Evolutionary conservation across 2,113 vertebrate genomes (phyloP).

Genomic region (Caranx melampygus): DNA sequence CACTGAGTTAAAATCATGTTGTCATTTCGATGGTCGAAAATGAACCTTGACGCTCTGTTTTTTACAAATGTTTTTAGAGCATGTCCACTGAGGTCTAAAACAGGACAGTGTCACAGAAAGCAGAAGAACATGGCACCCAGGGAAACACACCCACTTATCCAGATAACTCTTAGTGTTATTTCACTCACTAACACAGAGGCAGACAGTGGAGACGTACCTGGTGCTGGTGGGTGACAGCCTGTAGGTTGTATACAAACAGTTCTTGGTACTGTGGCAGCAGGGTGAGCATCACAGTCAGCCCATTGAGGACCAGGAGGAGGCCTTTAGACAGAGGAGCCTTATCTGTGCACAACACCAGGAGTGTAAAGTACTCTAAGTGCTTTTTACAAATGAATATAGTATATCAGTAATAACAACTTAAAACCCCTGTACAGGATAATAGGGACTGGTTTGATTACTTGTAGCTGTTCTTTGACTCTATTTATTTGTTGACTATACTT

Average conservation of each 20-base stretch:
- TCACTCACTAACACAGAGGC: not conserved
- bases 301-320: slow-evolving; percentile 81
- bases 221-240: slow-evolving; percentile 69
- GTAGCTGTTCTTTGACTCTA: not conserved
- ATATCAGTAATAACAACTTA: too few relatives aligned
- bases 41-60: not conserved
- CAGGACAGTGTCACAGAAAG: not conserved
- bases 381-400: too few relatives aligned
- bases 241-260: slow-evolving; percentile 81
- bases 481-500: not conserved
- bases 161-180: not conserved
- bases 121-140: not conserved
- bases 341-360: slow-evolving; percentile 65
- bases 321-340: slow-evolving; percentile 85
- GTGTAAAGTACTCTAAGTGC: not conserved
- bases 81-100: not conserved
- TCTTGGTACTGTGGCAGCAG: slow-evolving; percentile 83
- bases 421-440: too few relatives aligned
- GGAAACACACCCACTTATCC: not conserved
- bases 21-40: not conserved
- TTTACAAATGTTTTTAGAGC: not conserved
- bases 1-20: not conserved
- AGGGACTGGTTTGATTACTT: not conserved
- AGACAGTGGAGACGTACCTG: slow-evolving; percentile 69
- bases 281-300: slow-evolving; percentile 80